Percentiles rank a stretch among this genome's conserved stretches.
Evolutionary conservation across 2,888 invertebrate species (phyloP).

Genomic region (Drosophila antonietae): DNA sequence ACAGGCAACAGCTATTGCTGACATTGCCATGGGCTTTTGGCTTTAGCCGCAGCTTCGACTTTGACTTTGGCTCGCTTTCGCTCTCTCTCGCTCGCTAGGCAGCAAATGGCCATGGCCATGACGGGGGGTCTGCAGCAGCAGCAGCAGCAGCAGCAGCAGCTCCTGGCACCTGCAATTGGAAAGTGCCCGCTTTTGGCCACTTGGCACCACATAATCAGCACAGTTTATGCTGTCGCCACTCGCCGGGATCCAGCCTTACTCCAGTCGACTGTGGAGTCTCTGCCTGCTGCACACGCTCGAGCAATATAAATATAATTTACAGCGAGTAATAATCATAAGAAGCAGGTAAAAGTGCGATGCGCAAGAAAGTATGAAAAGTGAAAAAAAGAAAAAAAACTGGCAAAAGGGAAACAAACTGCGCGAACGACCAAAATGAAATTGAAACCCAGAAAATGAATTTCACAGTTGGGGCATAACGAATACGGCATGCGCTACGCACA

Average conservation of each 20-base stretch:
- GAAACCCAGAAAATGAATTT: background rate
- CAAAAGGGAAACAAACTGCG: constrained; percentile 11
- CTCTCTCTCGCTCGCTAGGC: background rate
- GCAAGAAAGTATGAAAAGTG: constrained; percentile 23
- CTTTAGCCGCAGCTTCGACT: constrained; percentile 16
- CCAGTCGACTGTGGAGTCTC: constrained; percentile 8
- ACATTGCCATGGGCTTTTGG: constrained; percentile 16
- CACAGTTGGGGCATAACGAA: background rate
- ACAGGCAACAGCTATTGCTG: constrained; percentile 13
- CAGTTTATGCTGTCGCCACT: constrained; percentile 67
- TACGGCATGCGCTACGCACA: constrained; percentile 8
- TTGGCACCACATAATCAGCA: constrained; percentile 67
- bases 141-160: constrained; percentile 12
- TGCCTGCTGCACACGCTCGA: constrained; percentile 59
- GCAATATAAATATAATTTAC: constrained; percentile 73
- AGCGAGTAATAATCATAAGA: constrained; percentile 68
- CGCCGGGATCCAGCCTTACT: background rate
- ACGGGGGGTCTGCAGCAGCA: constrained; percentile 1
- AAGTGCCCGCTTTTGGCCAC: constrained; percentile 37
- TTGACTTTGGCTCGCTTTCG: constrained; percentile 4
- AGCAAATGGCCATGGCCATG: background rate
- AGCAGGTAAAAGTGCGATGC: constrained; percentile 64
- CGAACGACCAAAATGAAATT: constrained; percentile 6
- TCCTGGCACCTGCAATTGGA: constrained; percentile 38
- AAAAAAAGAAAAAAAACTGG: background rate